phyloP scores from a whole-genome alignment of 1,140 invertebrate genomes.

The Heliothis subflexa region DNA sequence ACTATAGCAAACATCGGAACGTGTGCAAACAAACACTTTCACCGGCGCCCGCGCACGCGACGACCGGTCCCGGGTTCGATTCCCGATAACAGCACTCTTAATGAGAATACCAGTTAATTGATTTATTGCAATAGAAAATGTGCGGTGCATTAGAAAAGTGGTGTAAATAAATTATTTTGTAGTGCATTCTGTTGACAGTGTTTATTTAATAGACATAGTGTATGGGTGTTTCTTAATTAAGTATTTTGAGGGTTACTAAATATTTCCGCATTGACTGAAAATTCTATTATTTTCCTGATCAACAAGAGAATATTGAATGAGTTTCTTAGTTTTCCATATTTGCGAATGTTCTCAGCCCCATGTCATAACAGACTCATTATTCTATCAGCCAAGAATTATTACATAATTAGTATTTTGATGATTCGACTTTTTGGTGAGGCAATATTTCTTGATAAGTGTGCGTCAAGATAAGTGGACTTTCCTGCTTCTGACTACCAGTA shows the following conservation, averaged over 20 bases:
- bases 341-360: no score
- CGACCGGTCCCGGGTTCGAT: constrained; percentile 72
- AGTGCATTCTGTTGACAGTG: not conserved
- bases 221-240: not conserved
- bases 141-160: constrained; percentile 32
- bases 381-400: no score
- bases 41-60: constrained; percentile 66
- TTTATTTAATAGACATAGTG: constrained; percentile 8
- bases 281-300: not conserved
- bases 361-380: no score
- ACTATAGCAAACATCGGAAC: constrained; percentile 36
- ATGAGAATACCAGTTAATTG: constrained; percentile 77
- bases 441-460: no score
- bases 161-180: constrained; percentile 25
- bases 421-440: no score
- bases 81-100: constrained; percentile 76
- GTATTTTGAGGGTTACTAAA: not conserved
- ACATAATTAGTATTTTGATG: no score
- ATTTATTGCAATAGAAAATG: constrained; percentile 64
- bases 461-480: no score
- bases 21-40: constrained; percentile 70
- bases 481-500: no score
- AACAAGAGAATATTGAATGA: no score
- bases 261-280: not conserved
- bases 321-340: no score